phyloP scores from a whole-genome alignment of 2,113 vertebrate species.

The Mesembrinibis cayennensis region DNA sequence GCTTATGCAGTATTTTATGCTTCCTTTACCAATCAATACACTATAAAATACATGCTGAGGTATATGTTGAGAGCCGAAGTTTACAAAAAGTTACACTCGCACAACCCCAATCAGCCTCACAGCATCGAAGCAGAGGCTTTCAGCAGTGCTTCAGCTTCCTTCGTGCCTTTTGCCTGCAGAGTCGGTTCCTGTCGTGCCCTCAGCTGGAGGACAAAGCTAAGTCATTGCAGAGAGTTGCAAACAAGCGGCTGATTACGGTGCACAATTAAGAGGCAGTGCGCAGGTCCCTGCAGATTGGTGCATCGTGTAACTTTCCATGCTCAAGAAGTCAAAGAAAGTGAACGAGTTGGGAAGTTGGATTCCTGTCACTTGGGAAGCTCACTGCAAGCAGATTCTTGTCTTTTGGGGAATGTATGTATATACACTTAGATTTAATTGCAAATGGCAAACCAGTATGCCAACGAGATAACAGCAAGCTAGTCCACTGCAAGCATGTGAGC shows the following conservation, averaged over 20 bases:
- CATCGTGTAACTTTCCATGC: not conserved
- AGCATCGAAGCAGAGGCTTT: not conserved
- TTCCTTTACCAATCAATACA: not conserved
- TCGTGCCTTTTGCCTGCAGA: not conserved
- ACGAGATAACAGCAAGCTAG: not conserved
- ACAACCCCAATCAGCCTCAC: not conserved
- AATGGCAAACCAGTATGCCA: not conserved
- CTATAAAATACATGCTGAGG: not conserved
- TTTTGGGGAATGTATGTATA: not conserved
- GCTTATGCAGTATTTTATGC: not conserved
- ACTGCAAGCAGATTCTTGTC: not conserved
- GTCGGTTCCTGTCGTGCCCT: not conserved
- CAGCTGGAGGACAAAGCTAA: constrained; percentile 39
- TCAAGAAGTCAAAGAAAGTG: not conserved
- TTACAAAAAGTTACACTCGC: not conserved
- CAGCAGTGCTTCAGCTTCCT: not conserved
- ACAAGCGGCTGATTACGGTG: not conserved
- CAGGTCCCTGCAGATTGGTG: not conserved
- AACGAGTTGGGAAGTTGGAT: not conserved
- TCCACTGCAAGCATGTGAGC: not conserved
- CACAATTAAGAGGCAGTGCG: not conserved
- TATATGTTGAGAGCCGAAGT: not conserved
- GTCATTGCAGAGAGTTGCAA: constrained; percentile 20
- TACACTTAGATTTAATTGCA: not conserved
- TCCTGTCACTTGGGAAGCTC: not conserved